Evolutionary conservation across 2,888 invertebrate species (phyloP), one percentile per base, ranked within the genome.

Genomic region (Dichetophora obliterata): DNA sequence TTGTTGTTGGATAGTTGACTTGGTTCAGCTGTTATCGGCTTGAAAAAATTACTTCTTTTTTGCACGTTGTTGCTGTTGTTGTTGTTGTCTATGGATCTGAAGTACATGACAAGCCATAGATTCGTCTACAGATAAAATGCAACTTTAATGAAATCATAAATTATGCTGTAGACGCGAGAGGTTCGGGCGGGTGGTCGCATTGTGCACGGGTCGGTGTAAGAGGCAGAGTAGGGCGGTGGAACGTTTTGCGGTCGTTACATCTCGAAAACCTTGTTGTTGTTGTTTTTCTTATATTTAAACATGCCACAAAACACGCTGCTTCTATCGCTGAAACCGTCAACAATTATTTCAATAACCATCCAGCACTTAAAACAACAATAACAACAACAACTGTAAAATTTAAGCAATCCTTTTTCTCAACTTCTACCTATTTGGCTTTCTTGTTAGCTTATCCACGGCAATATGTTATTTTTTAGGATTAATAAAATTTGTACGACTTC

Each of bases 141-240:
- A 84, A 84, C 84, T 85, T 87, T 88, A 88, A 88, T 88, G 88
- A 88, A 87, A 88, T 87, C 87, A 87, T 87, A 87, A 87, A 87
- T 87, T 85, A 86, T 84, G 59, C 77, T 69, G 59, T 24, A 19
- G 43, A 37, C 71, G 34, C 37, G 27, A 24, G 61, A 14, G 22
- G 72, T 6, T 50, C 50, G 22, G 68, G 22, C 50, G 50, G 11
- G 14, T 6, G 14, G 1, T 43, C 2, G 43, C 43, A 43, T 43
- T 43, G 43, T 14, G 6, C 14, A n/a, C 54, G 54, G 22, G 22
- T 1, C 19, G 19, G 19, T 54, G 19, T 8, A 2, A 4, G 54
- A 19, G 54, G 19, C 54, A 22, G 54, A 22, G 54, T 22, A 9
- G 22, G 19, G 54, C 5, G 57, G 27, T 27, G 8, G 54, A 22